Conservation (phyloP, 1,140 invertebrate species). For the Solenopsis fugax region DNA sequence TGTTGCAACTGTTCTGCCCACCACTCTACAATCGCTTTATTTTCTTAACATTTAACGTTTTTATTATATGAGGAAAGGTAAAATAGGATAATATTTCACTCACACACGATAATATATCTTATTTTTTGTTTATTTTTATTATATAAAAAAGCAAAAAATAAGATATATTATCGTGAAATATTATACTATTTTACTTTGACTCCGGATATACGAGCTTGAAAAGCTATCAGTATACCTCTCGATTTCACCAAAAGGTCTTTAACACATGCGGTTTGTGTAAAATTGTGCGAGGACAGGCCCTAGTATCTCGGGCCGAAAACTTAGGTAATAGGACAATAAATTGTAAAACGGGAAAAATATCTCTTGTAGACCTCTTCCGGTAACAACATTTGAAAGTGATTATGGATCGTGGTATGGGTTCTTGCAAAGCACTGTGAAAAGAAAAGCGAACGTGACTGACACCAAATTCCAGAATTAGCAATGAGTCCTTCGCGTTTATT, state of each 20-base stretch:
- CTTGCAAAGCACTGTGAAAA: neutral
- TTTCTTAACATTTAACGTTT: neutral
- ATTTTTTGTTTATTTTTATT: neutral
- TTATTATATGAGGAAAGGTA: neutral
- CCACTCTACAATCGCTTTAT: neutral
- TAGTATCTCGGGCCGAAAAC: neutral
- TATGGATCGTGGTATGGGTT: constrained; percentile 47
- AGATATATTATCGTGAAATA: neutral
- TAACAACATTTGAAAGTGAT: constrained; percentile 75
- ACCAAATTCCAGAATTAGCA: constrained; percentile 73
- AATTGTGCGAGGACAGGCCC: neutral
- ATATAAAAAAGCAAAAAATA: neutral
- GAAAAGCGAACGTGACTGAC: constrained; percentile 77
- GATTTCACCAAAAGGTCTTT: neutral
- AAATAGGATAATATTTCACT: constrained; percentile 20
- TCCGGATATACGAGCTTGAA: neutral
- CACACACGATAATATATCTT: too few species aligned
- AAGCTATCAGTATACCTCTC: constrained; percentile 5
- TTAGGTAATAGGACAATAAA: neutral
- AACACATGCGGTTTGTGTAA: neutral
- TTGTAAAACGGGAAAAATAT: neutral
- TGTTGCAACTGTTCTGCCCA: too few species aligned
- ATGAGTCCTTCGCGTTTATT: constrained; percentile 24
- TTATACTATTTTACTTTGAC: neutral
- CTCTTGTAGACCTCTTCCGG: neutral